phyloP scores from a whole-genome alignment of 2,113 vertebrate genomes.

The Brachirus orientalis region DNA sequence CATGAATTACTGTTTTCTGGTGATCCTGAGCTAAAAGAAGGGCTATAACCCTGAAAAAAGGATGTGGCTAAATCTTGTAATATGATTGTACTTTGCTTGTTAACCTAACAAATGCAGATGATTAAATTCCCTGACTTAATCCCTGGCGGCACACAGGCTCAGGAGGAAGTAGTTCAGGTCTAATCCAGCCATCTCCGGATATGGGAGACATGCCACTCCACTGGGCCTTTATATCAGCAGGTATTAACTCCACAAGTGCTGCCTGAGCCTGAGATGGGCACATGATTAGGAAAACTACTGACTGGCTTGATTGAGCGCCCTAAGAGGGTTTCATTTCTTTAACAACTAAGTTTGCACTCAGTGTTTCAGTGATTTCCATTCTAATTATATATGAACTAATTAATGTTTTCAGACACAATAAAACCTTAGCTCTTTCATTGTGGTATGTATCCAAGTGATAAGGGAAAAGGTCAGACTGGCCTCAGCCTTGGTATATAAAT shows the following conservation, averaged over 20 bases:
- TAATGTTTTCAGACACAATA: neutral
- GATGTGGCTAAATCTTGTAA: conserved; percentile 50
- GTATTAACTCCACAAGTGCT: conserved; percentile 79
- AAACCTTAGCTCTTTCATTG: neutral
- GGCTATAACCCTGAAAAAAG: conserved; percentile 15
- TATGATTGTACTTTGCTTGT: conserved; percentile 75
- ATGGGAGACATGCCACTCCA: conserved; percentile 67
- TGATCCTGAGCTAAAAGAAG: neutral
- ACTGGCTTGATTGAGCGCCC: conserved; percentile 28
- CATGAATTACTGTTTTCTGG: neutral
- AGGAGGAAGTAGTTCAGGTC: conserved; percentile 74
- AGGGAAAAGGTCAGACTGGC: conserved; percentile 34
- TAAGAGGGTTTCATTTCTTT: conserved; percentile 40
- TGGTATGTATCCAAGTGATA: neutral
- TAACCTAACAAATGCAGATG: conserved; percentile 82
- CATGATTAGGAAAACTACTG: conserved; percentile 53
- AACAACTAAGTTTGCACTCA: conserved; percentile 40
- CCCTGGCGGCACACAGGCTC: conserved; percentile 64
- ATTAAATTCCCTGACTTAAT: conserved; percentile 81
- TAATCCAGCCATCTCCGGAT: conserved; percentile 76
- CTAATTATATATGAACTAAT: conserved; percentile 6
- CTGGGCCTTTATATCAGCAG: conserved; percentile 73
- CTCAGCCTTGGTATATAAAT: conserved; percentile 72
- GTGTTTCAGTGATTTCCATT: conserved; percentile 41
- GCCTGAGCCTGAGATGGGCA: conserved; percentile 62